Evolutionary conservation across 2,797 vertebrate species (phyloP), one percentile per base, ranked within the genome.

Genomic region (Amblyopsis hoosieri): DNA sequence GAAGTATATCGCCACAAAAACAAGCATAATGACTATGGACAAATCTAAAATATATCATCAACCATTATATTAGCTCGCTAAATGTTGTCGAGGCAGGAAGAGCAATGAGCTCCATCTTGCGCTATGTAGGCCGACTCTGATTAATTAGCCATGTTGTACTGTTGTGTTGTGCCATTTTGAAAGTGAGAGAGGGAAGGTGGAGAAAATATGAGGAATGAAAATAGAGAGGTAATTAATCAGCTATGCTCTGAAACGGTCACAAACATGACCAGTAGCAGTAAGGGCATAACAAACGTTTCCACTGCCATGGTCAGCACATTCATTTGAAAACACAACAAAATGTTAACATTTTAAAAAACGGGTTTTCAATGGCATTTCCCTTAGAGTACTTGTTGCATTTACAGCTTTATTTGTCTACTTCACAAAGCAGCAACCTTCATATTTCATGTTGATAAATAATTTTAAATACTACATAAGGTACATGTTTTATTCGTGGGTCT

Each of bases 141-240:
- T 93, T 92, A 92, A 94, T 93, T 92, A 90, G 88, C 87, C 75
- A 19, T 80, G 85, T 86, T 88, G 87, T 75, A 67, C 71, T 80
- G 77, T 82, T 86, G 82, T 83, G 80, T 78, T 78, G 80, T 79
- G 86, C 80, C 80, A 79, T 89, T 90, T 85, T 87, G 82, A 85
- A 72, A 69, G 65, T 47, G 57, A 47, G 57, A 14, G 46, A 50
- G 52, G 57, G 69, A 3, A 1, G 46, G 29, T 17, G 9, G 59
- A 4, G 6, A 19, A 4, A 46, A 2, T 42, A 3, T 19, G 42
- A 50, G 49, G 76, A 80, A 85, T 85, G 81, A 81, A 91, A 89
- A 90, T 77, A 85, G 84, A 74, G 81, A 78, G 68, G 87, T 90
- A 90, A 93, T 92, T 92, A 92, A 93, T 92, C 91, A 91, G 81